These are phyloP conservation scores for Otocyon megalotis DNA, from an alignment of 2,113 vertebrate species.

Conservation along the genomic window DNA sequence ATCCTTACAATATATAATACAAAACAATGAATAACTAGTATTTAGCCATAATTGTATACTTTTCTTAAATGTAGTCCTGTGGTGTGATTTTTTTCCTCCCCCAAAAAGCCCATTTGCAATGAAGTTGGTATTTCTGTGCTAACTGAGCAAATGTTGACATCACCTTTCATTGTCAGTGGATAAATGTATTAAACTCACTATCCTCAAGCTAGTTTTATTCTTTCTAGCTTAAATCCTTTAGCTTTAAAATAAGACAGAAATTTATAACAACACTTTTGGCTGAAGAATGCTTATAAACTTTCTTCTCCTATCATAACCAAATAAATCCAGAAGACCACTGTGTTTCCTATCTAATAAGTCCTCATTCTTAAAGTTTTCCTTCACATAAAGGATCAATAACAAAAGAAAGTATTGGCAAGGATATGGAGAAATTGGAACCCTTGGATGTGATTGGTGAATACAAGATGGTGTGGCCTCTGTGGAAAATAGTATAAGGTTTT, in stretches of 20 bases:
- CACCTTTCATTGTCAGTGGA: not conserved
- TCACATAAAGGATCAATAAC: not conserved
- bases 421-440: not conserved
- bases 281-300: not conserved
- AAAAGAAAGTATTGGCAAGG: not conserved
- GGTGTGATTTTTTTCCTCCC: not conserved
- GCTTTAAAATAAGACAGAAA: constrained; percentile 42
- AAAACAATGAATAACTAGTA: not conserved
- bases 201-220: constrained; percentile 6
- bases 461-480: not conserved
- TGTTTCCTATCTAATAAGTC: not conserved
- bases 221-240: not conserved
- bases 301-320: not conserved
- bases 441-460: not conserved
- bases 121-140: not conserved
- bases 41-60: constrained; percentile 18
- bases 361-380: not conserved
- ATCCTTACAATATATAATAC: not conserved
- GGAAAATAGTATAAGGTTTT: not conserved
- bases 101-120: not conserved
- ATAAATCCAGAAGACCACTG: not conserved
- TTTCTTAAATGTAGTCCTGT: not conserved
- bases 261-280: not conserved
- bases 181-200: constrained; percentile 18
- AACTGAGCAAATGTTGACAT: not conserved